A percentile compares a stretch with the other conserved stretches of the same genome.
Evolutionary conservation across 2,888 invertebrate species (phyloP).

Genomic region (Pterobdella sp.): DNA sequence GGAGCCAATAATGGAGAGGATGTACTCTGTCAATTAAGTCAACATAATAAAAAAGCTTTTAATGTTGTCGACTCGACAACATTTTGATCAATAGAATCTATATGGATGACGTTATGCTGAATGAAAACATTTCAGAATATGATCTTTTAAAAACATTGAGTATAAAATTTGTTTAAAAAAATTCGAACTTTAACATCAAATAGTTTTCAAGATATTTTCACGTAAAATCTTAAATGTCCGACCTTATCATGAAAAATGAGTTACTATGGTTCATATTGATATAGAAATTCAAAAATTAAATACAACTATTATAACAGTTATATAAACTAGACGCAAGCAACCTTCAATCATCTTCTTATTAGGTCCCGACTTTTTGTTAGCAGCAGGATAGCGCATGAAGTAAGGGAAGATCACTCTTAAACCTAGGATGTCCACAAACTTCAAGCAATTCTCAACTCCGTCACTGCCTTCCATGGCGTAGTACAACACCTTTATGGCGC

Average conservation of each 20-base stretch:
- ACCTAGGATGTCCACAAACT: slow-evolving; percentile 91
- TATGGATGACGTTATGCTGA: background rate
- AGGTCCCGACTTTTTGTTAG: slow-evolving; percentile 50
- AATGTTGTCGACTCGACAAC: background rate
- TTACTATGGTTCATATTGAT: too few relatives aligned
- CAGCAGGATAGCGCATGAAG: slow-evolving; percentile 96
- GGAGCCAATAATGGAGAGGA: slow-evolving; percentile 74
- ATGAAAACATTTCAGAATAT: background rate
- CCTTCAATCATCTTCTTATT: slow-evolving; percentile 76
- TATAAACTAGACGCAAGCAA: too few relatives aligned
- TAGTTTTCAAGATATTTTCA: too few relatives aligned
- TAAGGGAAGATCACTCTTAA: slow-evolving; percentile 91
- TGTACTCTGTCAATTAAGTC: slow-evolving; percentile 63
- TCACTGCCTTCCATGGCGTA: slow-evolving; percentile 89
- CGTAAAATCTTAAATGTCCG: too few relatives aligned
- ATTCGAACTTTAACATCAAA: too few relatives aligned
- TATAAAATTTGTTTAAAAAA: too few relatives aligned
- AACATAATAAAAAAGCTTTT: background rate
- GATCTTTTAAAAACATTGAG: too few relatives aligned
- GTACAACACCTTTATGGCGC: slow-evolving; percentile 92
- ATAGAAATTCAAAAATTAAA: too few relatives aligned
- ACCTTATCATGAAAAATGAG: too few relatives aligned
- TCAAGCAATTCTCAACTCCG: slow-evolving; percentile 82
- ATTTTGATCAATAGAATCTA: background rate
- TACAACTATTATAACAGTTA: too few relatives aligned